Evolutionary conservation across 2,797 vertebrate species (phyloP), one percentile per base, ranked within the genome.

Genomic region (Paramormyrops hopkinsi): DNA sequence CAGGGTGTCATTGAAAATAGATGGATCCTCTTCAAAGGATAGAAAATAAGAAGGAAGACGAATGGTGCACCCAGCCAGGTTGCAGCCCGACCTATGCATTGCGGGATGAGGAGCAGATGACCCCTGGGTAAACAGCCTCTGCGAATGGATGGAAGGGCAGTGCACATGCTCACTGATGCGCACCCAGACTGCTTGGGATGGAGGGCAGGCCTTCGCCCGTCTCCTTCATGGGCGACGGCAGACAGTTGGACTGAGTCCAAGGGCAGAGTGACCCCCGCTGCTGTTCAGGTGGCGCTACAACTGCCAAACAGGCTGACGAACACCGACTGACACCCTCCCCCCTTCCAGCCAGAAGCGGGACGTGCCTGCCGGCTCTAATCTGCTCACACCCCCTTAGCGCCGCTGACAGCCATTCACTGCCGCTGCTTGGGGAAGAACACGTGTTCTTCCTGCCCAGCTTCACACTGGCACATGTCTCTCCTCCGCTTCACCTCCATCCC

Each of bases 341-440:
- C 50, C n/a, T 4, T 29, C 53, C 85, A 53, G 82, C 46, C 83
- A 48, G 83, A 33, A 50, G 44, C n/a, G 48, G 48, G 73, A 62
- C 88, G 90, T 90, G 92, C 87, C 90, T 88, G 90, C 89, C 90
- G 89, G 88, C 90, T 90, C 89, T 86, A 88, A 91, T 91, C 82
- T 85, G 22, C 62, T 79, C 53, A 46, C 86, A 25, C 44, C 53
- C 76, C 53, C 84, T 46, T 51, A 51, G 14, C 9, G 41, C 8
- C 82, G 91, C 89, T 93, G 93, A 93, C 93, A 93, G 93, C 87
- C 90, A 89, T 90, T 94, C 93, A 91, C 86, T 84, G 17, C 89
- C 90, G 90, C 90, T 91, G 91, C 91, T 91, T 88, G 88, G 92
- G 90, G 88, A 94, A 94, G 89, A 94, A 94, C 93, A 94, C 93